Percentiles rank a stretch among this genome's conserved stretches.
Conservation (phyloP, 2,797 vertebrate species). For the Acipenser oxyrinchus region DNA sequence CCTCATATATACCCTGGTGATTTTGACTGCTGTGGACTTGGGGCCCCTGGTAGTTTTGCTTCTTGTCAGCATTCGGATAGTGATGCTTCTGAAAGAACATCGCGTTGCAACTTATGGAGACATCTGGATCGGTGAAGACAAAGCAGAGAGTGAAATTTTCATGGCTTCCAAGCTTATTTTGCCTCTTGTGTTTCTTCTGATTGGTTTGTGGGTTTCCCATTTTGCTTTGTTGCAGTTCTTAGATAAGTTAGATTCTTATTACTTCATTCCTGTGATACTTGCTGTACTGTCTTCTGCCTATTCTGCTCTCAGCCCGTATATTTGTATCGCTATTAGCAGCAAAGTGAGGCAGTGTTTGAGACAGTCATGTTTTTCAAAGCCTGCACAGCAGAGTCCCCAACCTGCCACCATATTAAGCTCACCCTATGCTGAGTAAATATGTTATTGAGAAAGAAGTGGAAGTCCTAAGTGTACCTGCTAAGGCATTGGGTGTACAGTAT, state of each 20-base stretch:
- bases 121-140: conserved; percentile 33
- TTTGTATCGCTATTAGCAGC: conserved; percentile 49
- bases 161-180: conserved; percentile 45
- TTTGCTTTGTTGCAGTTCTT: conserved; percentile 39
- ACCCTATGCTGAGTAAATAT: conserved; percentile 28
- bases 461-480: too few relatives aligned
- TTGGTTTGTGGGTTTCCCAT: conserved; percentile 42
- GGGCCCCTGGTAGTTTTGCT: conserved; percentile 36
- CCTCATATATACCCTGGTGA: conserved; percentile 35
- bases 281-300: conserved; percentile 42
- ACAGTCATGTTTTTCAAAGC: conserved; percentile 33
- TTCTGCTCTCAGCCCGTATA: conserved; percentile 41
- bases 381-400: conserved; percentile 6
- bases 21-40: conserved; percentile 36
- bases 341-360: conserved; percentile 36
- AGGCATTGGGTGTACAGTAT: too few relatives aligned
- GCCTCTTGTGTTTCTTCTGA: conserved; percentile 41
- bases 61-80: conserved; percentile 35
- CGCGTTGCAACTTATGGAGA: conserved; percentile 33
- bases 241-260: conserved; percentile 29
- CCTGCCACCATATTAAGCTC: conserved; percentile 22
- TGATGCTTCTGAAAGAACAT: conserved; percentile 32
- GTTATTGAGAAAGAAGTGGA: neutral
- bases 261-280: conserved; percentile 37
- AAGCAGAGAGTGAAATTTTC: conserved; percentile 38